A percentile compares a stretch with the other conserved stretches of the same genome.
Evolutionary conservation across 2,113 vertebrate genomes (phyloP).

Genomic region (Leucoraja erinaceus): DNA sequence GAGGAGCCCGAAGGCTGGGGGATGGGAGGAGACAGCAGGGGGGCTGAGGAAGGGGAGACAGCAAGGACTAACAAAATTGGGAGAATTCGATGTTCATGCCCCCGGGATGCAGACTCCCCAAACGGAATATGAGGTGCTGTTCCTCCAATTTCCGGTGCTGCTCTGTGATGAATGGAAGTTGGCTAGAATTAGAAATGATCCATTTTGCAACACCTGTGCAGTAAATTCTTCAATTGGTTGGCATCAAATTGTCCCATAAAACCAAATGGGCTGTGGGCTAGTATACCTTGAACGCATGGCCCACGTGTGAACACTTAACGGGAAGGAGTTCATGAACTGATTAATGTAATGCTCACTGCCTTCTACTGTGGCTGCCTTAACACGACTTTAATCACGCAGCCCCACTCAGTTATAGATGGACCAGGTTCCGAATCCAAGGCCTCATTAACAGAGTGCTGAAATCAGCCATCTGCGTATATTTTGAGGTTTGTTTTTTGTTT

Average conservation of each 20-base stretch:
- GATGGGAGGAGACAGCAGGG: no score
- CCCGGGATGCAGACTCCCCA: no score
- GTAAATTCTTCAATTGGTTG: neutral
- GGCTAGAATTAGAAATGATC: neutral
- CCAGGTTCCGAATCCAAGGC: neutral
- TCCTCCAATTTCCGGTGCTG: no score
- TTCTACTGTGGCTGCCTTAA: neutral
- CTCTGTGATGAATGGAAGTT: neutral
- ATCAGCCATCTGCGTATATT: neutral
- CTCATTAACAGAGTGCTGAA: neutral
- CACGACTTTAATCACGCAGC: neutral
- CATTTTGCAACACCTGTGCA: neutral
- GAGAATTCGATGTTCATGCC: no score
- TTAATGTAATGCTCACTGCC: neutral
- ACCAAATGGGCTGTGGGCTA: neutral
- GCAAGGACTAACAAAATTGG: no score
- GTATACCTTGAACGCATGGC: neutral
- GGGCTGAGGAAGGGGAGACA: no score
- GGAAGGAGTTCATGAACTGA: neutral
- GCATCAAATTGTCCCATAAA: neutral
- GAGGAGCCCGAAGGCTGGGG: no score
- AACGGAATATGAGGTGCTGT: no score
- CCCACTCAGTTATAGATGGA: neutral
- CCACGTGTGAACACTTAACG: neutral
- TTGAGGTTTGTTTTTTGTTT: no score